Conservation (phyloP, 1,140 invertebrate genomes). For the Hycleus phaleratus region DNA sequence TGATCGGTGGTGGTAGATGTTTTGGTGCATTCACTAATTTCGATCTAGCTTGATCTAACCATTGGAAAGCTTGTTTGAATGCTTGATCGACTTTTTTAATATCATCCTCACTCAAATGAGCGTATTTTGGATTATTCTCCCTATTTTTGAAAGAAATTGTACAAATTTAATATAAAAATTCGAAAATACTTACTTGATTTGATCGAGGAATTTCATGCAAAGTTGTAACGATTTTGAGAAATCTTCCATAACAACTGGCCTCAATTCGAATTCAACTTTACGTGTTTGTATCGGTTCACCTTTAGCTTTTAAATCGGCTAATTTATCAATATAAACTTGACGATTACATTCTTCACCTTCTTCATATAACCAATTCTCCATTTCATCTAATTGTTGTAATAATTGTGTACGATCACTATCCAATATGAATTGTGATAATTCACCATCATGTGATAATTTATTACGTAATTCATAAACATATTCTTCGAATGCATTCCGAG, state of each 20-base stretch:
- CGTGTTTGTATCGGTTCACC: slow-evolving; percentile 81
- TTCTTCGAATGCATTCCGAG: slow-evolving; percentile 95
- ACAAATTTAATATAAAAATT: not conserved
- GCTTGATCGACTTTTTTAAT: slow-evolving; percentile 60
- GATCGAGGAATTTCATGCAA: slow-evolving; percentile 66
- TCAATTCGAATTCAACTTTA: slow-evolving; percentile 63
- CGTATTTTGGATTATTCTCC: slow-evolving; percentile 55
- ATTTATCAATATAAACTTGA: slow-evolving; percentile 60
- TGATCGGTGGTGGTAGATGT: slow-evolving; percentile 62
- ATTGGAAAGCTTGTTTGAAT: slow-evolving; percentile 51
- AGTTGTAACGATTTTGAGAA: slow-evolving; percentile 63
- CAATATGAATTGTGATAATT: slow-evolving; percentile 68
- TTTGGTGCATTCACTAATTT: slow-evolving; percentile 52
- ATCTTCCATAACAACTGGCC: slow-evolving; percentile 68
- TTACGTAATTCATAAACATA: slow-evolving; percentile 94
- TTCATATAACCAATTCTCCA: slow-evolving; percentile 95
- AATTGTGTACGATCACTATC: slow-evolving; percentile 64
- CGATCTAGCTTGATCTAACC: slow-evolving; percentile 65
- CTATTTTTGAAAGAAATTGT: slow-evolving; percentile 3
- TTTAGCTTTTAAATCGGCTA: slow-evolving; percentile 52
- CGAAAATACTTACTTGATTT: slow-evolving; percentile 46
- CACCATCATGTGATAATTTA: slow-evolving; percentile 67
- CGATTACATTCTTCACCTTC: slow-evolving; percentile 87
- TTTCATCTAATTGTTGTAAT: slow-evolving; percentile 63
- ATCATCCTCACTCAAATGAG: slow-evolving; percentile 74